Conservation (phyloP, 1,140 invertebrate genomes). For the Musca vetustissima region DNA sequence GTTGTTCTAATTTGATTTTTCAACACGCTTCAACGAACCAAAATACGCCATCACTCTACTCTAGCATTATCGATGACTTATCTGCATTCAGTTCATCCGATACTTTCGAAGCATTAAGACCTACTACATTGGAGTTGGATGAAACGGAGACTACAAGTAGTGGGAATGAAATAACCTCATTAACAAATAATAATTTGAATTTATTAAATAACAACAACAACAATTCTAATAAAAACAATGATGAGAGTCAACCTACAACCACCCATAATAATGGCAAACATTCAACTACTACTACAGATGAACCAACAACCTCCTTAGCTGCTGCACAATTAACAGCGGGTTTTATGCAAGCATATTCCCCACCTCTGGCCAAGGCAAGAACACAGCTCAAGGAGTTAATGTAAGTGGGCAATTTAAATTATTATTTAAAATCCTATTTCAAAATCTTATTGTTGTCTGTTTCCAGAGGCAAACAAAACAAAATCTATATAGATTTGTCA, state of each 20-base stretch:
- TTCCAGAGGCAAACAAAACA: constrained; percentile 47
- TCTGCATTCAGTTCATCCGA: not conserved
- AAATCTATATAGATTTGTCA: constrained; percentile 51
- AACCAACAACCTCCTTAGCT: constrained; percentile 27
- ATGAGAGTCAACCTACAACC: not conserved
- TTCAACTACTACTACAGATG: not conserved
- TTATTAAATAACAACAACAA: constrained; percentile 1
- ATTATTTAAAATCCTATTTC: not conserved
- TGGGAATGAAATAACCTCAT: not conserved
- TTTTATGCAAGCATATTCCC: constrained; percentile 42
- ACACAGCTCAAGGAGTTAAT: constrained; percentile 48
- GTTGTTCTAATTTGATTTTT: not conserved
- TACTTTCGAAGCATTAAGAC: constrained; percentile 4
- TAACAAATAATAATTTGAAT: not conserved
- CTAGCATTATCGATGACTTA: constrained; percentile 10
- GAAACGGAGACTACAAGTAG: not conserved
- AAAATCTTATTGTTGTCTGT: not conserved
- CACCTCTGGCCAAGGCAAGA: constrained; percentile 38
- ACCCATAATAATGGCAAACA: not conserved
- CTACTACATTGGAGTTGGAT: not conserved
- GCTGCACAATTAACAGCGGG: constrained; percentile 42
- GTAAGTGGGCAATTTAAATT: constrained; percentile 32
- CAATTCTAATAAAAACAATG: not conserved
- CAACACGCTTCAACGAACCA: not conserved
- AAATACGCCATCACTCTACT: too few relatives aligned